Base-by-base conservation (phyloP, 2,888 invertebrate species). In the Parnassius glacialis region DNA sequence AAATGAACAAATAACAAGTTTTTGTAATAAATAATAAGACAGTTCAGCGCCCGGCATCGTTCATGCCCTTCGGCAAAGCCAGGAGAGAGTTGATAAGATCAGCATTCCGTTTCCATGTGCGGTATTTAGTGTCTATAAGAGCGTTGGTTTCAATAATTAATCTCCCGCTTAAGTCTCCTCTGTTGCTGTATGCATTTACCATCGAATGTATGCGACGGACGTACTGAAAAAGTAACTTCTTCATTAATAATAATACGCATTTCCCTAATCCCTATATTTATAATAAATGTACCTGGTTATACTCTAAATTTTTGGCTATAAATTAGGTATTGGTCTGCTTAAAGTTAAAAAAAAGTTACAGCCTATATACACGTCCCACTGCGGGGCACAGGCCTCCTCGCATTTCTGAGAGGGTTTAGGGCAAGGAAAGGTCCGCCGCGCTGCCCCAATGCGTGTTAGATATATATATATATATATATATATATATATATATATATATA, bases 21-120 rank as follows among this genome's bases (percentile, higher is more conserved):
- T 41, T 52, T 25, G 7, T 20, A 52, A 11, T 34, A 52, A 12
- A 7, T 34, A 34, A 7, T 20, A 3, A 5, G 10, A 52, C 10
- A 44, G 10, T 59, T 84, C 84, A 93, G 81, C 94, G 94, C 58
- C 96, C 96, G 51, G 95, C 95, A 62, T 95, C 94, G 72, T 94
- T 94, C 93, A 96, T 93, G 65, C 93, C 94, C 74, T 95, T 95
- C 10, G 96, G 96, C 56, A 96, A 81, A n/a, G 94, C 94, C 48
- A 96, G 84, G n/a, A 96, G 88, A 0, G 95, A 94, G 78, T 95
- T 95, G 70, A 95, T 95, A 9, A 95, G 84, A 74, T 95, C 95
- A 0, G 95, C 95, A 73, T 95, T 95, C 7, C 95, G 89, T 73
- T 95, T 95, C 67, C 92, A 90, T 51, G 87, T 78, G 64, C 77